Percentiles rank a stretch among this genome's conserved stretches.
These are phyloP conservation scores for Eurytemora carolleeae DNA, from an alignment of 1,140 invertebrate genomes.

Conservation along the genomic window DNA sequence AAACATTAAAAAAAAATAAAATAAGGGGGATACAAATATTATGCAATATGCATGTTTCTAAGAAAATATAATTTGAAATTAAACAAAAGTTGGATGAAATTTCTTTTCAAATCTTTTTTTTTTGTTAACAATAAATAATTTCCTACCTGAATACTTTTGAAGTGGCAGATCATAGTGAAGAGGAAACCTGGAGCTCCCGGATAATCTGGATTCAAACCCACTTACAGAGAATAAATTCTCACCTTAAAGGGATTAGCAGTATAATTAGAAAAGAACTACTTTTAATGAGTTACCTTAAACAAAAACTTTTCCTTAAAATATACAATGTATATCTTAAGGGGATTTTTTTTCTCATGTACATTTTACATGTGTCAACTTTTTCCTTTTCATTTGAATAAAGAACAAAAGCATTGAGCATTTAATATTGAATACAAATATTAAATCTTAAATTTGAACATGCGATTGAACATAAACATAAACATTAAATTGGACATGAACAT, in stretches of 20 bases:
- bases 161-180: slow-evolving; percentile 1
- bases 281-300: not conserved
- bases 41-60: no score
- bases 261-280: no score
- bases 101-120: no score
- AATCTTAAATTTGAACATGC: not conserved
- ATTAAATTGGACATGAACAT: not conserved
- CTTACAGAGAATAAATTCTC: not conserved
- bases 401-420: not conserved
- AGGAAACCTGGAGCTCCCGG: not conserved
- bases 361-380: not conserved
- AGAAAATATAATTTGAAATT: no score
- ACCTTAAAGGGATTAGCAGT: not conserved
- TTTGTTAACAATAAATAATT: no score
- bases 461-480: no score
- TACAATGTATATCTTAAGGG: not conserved
- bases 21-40: no score
- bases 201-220: not conserved
- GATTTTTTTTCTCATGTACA: not conserved
- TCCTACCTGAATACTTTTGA: not conserved
- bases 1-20: no score
- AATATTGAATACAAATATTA: not conserved
- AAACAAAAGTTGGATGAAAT: no score
- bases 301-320: not conserved
- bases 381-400: not conserved